Conservation (phyloP, 1,140 invertebrate genomes). For the Zaprionus davidi region DNA sequence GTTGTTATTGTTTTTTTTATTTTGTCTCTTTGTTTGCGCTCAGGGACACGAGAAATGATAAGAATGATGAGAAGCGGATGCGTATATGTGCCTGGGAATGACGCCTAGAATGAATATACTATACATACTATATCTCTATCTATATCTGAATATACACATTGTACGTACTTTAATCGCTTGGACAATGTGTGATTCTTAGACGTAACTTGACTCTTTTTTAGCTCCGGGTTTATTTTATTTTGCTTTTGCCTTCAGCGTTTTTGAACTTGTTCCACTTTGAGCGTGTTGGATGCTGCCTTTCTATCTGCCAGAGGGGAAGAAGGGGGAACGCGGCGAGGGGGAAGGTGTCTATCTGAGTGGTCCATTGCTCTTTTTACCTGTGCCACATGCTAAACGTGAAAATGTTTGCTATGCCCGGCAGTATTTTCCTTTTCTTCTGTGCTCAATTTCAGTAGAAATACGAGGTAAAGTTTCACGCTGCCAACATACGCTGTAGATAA, state of each 20-base stretch:
- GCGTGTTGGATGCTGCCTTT: conserved; percentile 31
- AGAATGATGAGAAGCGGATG: conserved; percentile 48
- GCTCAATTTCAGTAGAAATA: not conserved
- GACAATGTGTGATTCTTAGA: conserved; percentile 6
- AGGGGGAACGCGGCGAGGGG: not conserved
- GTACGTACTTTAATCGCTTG: not conserved
- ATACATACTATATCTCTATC: conserved; percentile 9
- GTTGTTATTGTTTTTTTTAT: conserved; percentile 54
- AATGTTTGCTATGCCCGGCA: conserved; percentile 16
- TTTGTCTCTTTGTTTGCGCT: conserved; percentile 54
- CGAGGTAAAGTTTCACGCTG: not conserved
- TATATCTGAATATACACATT: not conserved
- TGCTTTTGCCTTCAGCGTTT: conserved; percentile 40
- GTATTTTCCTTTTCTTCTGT: conserved; percentile 34
- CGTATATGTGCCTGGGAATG: conserved; percentile 32
- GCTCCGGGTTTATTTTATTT: not conserved
- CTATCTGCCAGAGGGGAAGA: conserved; percentile 9
- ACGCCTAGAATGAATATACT: conserved; percentile 16
- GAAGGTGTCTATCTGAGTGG: not conserved
- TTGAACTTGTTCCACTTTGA: conserved; percentile 68
- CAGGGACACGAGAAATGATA: conserved; percentile 41
- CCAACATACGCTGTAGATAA: not conserved
- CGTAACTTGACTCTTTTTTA: not conserved
- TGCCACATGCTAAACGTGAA: conserved; percentile 41
- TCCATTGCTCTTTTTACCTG: conserved; percentile 30